These are phyloP conservation scores for Tetrapedia diversipes DNA, from an alignment of 2,888 invertebrate species.

Conservation along the genomic window DNA sequence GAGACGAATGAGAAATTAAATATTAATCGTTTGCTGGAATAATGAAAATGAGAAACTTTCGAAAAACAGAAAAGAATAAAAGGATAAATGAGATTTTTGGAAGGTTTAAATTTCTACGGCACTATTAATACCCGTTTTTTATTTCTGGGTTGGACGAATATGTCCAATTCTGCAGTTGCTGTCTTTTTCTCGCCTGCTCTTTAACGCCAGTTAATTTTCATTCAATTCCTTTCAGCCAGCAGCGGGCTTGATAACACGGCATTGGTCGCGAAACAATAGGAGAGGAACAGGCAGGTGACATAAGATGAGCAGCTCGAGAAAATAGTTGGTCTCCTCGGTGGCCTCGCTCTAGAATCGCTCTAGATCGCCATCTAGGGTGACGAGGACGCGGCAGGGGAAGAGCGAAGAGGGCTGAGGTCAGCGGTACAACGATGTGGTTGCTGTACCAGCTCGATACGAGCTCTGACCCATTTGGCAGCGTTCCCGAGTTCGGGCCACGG, in stretches of 20 bases:
- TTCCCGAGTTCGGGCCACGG: conserved; percentile 72
- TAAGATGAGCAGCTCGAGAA: conserved; percentile 42
- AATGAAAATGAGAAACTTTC: too few species aligned
- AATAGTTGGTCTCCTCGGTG: conserved; percentile 48
- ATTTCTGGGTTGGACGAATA: too few species aligned
- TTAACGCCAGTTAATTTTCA: neutral
- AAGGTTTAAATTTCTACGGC: too few species aligned
- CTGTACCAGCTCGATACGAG: conserved; percentile 69
- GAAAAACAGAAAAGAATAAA: too few species aligned
- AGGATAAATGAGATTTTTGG: too few species aligned
- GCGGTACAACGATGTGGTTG: conserved; percentile 51
- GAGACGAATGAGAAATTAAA: too few species aligned
- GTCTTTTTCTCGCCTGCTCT: too few species aligned
- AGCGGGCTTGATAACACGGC: neutral
- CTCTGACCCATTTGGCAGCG: conserved; percentile 81
- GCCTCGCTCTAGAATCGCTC: conserved; percentile 61
- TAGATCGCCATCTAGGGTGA: conserved; percentile 55
- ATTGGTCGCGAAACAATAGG: conserved; percentile 33
- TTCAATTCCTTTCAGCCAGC: too few species aligned
- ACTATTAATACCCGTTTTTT: too few species aligned
- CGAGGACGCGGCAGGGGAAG: conserved; percentile 23
- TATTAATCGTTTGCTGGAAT: too few species aligned
- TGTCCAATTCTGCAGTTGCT: too few species aligned
- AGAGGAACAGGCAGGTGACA: conserved; percentile 30
- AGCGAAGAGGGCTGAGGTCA: conserved; percentile 53